A percentile compares a stretch with the other conserved stretches of the same genome.
These are phyloP conservation scores for Episyrphus balteatus DNA, from an alignment of 1,140 invertebrate species.

Conservation along the genomic window DNA sequence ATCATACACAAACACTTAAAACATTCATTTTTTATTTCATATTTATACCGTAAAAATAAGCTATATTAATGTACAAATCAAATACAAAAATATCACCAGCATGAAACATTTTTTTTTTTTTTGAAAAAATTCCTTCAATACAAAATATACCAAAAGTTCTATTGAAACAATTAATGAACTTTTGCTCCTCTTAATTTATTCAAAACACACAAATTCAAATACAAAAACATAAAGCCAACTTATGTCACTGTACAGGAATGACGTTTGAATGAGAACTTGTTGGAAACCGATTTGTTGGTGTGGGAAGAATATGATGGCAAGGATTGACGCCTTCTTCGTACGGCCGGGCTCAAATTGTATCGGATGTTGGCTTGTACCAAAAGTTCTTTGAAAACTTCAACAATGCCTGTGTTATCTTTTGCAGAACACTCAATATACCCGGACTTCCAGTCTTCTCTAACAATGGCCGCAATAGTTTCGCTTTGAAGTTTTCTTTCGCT, in stretches of 20 bases:
- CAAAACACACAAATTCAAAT: too few relatives aligned
- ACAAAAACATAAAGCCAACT: neutral
- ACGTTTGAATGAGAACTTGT: slow-evolving; percentile 21
- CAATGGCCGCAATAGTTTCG: slow-evolving; percentile 39
- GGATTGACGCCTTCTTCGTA: slow-evolving; percentile 39
- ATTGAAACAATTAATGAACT: too few relatives aligned
- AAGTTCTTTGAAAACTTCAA: slow-evolving; percentile 38
- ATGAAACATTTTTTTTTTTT: too few relatives aligned
- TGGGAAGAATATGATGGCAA: slow-evolving; percentile 29
- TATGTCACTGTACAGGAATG: slow-evolving; percentile 33
- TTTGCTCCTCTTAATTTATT: too few relatives aligned
- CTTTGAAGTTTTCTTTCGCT: slow-evolving; percentile 12
- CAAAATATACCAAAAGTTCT: too few relatives aligned
- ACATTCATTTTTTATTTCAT: too few relatives aligned
- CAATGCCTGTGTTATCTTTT: slow-evolving; percentile 39
- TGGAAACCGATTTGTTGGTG: neutral
- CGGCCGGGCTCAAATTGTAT: slow-evolving; percentile 41
- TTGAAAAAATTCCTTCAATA: too few relatives aligned
- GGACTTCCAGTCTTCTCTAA: slow-evolving; percentile 43
- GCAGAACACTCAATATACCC: slow-evolving; percentile 47
- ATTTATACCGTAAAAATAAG: too few relatives aligned
- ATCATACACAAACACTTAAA: too few relatives aligned
- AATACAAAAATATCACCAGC: too few relatives aligned
- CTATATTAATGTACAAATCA: too few relatives aligned
- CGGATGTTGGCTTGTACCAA: slow-evolving; percentile 43